Evolutionary conservation across 1,140 invertebrate species (phyloP).

Genomic region (Ceratoteleas bidentatus): DNA sequence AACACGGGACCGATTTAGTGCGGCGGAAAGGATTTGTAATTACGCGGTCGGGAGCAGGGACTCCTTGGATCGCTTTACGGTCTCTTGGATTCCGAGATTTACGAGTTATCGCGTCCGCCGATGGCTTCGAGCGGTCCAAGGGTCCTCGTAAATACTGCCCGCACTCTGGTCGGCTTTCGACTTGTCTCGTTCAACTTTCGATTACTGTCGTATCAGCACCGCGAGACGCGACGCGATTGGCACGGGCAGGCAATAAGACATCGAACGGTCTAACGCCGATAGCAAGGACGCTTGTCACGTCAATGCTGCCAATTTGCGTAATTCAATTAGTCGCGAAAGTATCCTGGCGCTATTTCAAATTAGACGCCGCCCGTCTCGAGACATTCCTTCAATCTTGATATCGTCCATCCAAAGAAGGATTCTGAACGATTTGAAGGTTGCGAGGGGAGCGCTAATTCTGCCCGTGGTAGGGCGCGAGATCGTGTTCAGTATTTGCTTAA

Average conservation of each 20-base stretch:
- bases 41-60: conserved; percentile 71
- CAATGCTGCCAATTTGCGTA: conserved; percentile 17
- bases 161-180: conserved; percentile 45
- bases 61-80: conserved; percentile 75
- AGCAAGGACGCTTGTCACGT: conserved; percentile 2
- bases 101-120: conserved; percentile 73
- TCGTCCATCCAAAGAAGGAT: conserved; percentile 65
- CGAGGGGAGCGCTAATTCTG: conserved; percentile 72
- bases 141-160: conserved; percentile 65
- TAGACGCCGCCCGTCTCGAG: conserved; percentile 52
- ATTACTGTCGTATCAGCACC: conserved; percentile 49
- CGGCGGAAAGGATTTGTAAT: conserved; percentile 76
- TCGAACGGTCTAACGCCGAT: too few species aligned
- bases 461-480: conserved; percentile 63
- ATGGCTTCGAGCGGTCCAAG: conserved; percentile 62
- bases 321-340: conserved; percentile 41
- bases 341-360: conserved; percentile 52
- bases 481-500: conserved; percentile 75
- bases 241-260: too few species aligned
- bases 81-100: conserved; percentile 74
- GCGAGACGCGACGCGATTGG: too few species aligned
- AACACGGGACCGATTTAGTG: conserved; percentile 71
- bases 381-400: conserved; percentile 65
- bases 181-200: conserved; percentile 42
- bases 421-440: conserved; percentile 63